These are phyloP conservation scores for Zosterops pallidus DNA, from an alignment of 2,113 vertebrate genomes.

Conservation along the genomic window DNA sequence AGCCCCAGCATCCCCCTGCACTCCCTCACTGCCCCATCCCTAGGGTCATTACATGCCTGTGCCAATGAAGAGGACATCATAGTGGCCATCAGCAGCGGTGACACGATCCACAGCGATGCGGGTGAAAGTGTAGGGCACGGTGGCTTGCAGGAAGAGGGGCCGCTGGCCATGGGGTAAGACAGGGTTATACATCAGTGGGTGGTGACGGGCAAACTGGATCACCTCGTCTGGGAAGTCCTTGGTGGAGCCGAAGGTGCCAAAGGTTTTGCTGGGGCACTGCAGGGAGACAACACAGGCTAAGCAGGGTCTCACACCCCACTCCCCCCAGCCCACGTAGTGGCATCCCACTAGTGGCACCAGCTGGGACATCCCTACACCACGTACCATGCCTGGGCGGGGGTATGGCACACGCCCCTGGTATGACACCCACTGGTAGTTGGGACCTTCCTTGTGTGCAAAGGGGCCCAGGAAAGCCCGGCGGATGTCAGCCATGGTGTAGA, in stretches of 20 bases:
- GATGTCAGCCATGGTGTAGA: slow-evolving; percentile 96
- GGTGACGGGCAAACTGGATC: slow-evolving; percentile 91
- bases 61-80: slow-evolving; percentile 95
- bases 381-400: slow-evolving; percentile 94
- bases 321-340: rapidly evolving
- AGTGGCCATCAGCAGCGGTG: slow-evolving; percentile 89
- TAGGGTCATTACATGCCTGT: slow-evolving; percentile 78
- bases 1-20: background rate
- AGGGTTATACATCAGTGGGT: slow-evolving; percentile 90
- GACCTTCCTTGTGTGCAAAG: slow-evolving; percentile 97
- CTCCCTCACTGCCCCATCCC: background rate
- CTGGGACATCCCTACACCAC: background rate
- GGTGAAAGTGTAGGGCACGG: slow-evolving; percentile 85
- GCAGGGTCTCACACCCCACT: background rate
- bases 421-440: slow-evolving; percentile 95
- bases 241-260: slow-evolving; percentile 92
- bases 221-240: slow-evolving; percentile 94
- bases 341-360: background rate
- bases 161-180: slow-evolving; percentile 83
- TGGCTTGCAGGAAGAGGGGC: slow-evolving; percentile 88
- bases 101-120: slow-evolving; percentile 89
- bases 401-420: slow-evolving; percentile 97
- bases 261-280: slow-evolving; percentile 97
- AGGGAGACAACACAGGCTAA: background rate
- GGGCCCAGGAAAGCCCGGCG: slow-evolving; percentile 96